Evolutionary conservation across 92 coral and sea anemone species (phyloP).

Genomic region (Umimayanthus kanabou): DNA sequence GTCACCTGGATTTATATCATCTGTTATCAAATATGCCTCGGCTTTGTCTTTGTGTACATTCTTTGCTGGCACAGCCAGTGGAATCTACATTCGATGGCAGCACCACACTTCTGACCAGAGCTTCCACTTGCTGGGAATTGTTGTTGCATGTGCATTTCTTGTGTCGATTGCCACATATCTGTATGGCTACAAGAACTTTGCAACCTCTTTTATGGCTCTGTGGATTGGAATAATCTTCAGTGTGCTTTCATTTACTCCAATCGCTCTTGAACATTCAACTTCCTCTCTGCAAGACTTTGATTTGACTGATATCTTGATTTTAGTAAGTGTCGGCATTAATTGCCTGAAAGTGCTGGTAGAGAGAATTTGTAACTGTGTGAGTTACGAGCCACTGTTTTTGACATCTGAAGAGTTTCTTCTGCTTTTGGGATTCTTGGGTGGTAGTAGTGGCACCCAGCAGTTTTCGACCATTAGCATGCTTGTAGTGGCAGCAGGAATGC

Average conservation of each 20-base stretch:
- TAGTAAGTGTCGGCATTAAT: slow-evolving; percentile 75
- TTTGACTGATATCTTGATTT: slow-evolving; percentile 79
- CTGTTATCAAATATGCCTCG: slow-evolving; percentile 65
- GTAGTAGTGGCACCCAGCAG: slow-evolving; percentile 79
- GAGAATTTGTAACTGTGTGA: slow-evolving; percentile 64
- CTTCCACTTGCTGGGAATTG: slow-evolving; percentile 76
- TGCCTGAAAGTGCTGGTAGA: slow-evolving; percentile 69
- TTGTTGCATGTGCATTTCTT: slow-evolving; percentile 74
- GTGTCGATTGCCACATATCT: slow-evolving; percentile 77
- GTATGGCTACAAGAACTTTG: slow-evolving; percentile 83
- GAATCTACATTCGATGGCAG: slow-evolving; percentile 89
- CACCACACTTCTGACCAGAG: slow-evolving; percentile 89
- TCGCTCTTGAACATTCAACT: slow-evolving; percentile 87
- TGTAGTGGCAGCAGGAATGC: slow-evolving; percentile 69
- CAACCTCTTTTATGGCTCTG: slow-evolving; percentile 68
- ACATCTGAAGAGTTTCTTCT: slow-evolving; percentile 80
- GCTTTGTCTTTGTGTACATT: slow-evolving; percentile 64
- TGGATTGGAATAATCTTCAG: slow-evolving; percentile 97
- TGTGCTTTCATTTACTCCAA: slow-evolving; percentile 91
- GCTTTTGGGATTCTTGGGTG: slow-evolving; percentile 81
- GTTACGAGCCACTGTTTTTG: slow-evolving; percentile 68
- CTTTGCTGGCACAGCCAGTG: slow-evolving; percentile 79
- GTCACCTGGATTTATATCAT: slow-evolving; percentile 52
- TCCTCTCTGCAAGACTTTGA: slow-evolving; percentile 88
- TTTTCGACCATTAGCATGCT: slow-evolving; percentile 72